phyloP scores from a whole-genome alignment of 35 echinoderm and acorn worm genomes.

The Anneissia japonica region DNA sequence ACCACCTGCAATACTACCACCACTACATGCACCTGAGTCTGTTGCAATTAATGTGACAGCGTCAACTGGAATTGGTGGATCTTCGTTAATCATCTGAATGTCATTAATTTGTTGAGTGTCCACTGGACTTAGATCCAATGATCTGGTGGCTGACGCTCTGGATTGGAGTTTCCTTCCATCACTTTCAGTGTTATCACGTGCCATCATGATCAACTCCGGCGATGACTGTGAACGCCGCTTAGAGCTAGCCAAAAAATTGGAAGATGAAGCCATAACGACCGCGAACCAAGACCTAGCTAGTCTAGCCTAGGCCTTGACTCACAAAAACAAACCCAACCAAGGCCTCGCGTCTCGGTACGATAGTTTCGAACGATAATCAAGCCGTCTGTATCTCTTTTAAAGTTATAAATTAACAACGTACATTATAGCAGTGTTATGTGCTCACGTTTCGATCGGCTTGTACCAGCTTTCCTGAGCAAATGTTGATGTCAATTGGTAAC shows the following conservation, averaged over 20 bases:
- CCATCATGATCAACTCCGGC: constrained; percentile 58
- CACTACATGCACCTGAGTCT: not conserved
- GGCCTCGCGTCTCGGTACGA: not conserved
- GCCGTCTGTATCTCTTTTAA: not conserved
- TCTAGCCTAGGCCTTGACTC: not conserved
- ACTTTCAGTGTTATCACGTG: not conserved
- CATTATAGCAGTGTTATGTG: not conserved
- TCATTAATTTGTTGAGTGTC: not conserved
- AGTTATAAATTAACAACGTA: not conserved
- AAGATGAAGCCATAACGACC: not conserved
- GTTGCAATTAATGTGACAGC: not conserved
- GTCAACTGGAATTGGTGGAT: not conserved
- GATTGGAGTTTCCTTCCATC: not conserved
- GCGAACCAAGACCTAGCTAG: not conserved
- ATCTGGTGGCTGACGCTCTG: not conserved
- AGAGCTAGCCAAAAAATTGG: constrained; percentile 14
- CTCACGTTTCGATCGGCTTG: not conserved
- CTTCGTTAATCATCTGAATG: not conserved
- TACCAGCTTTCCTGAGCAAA: not conserved
- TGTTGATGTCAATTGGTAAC: not conserved
- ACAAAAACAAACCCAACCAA: too few species aligned
- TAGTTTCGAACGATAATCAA: not conserved
- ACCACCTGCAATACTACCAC: not conserved
- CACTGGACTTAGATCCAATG: not conserved
- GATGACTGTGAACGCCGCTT: constrained; percentile 74